Percentiles rank a stretch among this genome's conserved stretches.
These are phyloP conservation scores for Epicauta chinensis DNA, from an alignment of 1,140 invertebrate genomes.

Conservation along the genomic window DNA sequence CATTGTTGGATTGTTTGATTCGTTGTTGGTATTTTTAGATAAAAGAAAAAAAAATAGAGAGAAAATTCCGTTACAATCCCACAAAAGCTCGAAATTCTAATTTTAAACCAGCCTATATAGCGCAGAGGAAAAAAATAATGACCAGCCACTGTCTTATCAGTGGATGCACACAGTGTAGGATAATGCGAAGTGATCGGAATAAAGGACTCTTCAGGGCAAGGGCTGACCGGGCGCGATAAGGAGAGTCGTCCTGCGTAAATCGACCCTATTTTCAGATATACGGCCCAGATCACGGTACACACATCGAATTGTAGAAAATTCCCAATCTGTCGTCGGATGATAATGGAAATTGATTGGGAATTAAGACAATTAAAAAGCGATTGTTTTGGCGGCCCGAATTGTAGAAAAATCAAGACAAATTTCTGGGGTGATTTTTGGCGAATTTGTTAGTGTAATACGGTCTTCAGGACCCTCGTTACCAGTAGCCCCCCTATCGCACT, in stretches of 20 bases:
- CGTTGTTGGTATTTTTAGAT: not conserved
- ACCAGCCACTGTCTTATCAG: conserved; percentile 23
- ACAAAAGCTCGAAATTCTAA: not conserved
- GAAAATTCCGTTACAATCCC: not conserved
- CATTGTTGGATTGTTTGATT: conserved; percentile 19
- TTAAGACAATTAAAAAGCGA: too few relatives aligned
- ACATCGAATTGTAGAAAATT: too few relatives aligned
- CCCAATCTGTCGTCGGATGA: too few relatives aligned
- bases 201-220: conserved; percentile 26
- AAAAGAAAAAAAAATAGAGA: too few relatives aligned
- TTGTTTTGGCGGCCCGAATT: too few relatives aligned
- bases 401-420: too few relatives aligned
- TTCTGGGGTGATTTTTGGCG: too few relatives aligned
- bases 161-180: conserved; percentile 29
- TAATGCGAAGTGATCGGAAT: conserved; percentile 28
- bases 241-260: conserved; percentile 22
- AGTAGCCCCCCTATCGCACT: conserved; percentile 19
- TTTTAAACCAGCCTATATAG: too few relatives aligned
- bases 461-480: conserved; percentile 13
- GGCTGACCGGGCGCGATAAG: conserved; percentile 29
- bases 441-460: not conserved
- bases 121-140: conserved; percentile 12
- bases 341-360: too few relatives aligned
- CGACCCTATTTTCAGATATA: conserved; percentile 11
- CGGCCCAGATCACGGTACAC: conserved; percentile 11